Base-by-base conservation (phyloP, 2,797 vertebrate genomes). In the Philypnodon macrostomus region DNA sequence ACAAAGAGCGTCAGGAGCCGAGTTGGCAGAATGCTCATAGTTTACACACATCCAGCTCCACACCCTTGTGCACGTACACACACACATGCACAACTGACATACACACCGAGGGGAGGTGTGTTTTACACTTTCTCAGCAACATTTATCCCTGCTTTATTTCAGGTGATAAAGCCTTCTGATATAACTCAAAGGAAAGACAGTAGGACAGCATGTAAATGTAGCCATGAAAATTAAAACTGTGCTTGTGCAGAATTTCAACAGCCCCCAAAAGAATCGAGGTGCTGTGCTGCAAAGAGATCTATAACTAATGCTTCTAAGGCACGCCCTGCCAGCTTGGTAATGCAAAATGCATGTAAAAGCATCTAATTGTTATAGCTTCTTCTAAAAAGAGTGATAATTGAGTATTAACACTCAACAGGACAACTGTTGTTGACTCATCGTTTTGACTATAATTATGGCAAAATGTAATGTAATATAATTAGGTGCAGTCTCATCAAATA, bases 281-380 rank as follows among this genome's bases (percentile, higher is more conserved):
- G 72, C 63, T 67, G 47, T 45, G 53, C 70, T 7, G 34, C 47
- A 29, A 69, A 65, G 44, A 81, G 67, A 84, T 70, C 70, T 72
- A 80, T 62, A 73, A 66, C 70, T 47, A 24, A 40, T 29, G 41
- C 67, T 37, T 64, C 67, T 27, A 5, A 55, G 51, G 59, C 64
- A 41, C 67, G 40, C 47, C 49, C 45, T 54, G 69, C 60, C 74
- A 71, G 62, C 58, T 26, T 37, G 39, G 64, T 57, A 73, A 84
- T 82, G 76, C 58, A 79, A 80, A 86, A 81, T 71, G 74, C 56
- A 86, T 84, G 81, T 68, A 81, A 82, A 85, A 80, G 60, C 41
- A 8, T 2, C 0, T 2, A 39, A 58, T 79, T 73, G 79, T 66
- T 53, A 53, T 33, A 70, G 33, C 50, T 51, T 52, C 65, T 75